Evolutionary conservation across 2,113 vertebrate species (phyloP).

Genomic region (Lichenostomus cassidix): DNA sequence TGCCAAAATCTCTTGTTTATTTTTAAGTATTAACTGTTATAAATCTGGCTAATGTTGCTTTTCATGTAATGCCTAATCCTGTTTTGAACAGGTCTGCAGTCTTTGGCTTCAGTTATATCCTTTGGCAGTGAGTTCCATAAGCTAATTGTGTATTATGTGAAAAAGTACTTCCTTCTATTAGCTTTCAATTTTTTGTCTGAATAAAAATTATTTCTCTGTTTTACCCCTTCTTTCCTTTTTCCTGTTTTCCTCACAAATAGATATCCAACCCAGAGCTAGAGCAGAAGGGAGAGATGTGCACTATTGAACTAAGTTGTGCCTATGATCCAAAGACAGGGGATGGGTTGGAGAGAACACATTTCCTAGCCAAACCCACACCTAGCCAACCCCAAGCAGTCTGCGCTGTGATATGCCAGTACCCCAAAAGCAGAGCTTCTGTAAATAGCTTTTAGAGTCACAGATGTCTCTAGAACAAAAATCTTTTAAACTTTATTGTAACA

Average conservation of each 20-base stretch:
- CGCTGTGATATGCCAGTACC: background rate
- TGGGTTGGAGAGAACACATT: background rate
- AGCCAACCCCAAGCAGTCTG: background rate
- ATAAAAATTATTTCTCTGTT: conserved; percentile 14
- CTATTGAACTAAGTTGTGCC: background rate
- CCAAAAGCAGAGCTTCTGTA: background rate
- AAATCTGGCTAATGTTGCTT: background rate
- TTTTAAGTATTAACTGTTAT: conserved; percentile 37
- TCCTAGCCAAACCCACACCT: background rate
- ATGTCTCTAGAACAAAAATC: background rate
- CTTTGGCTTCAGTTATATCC: conserved; percentile 17
- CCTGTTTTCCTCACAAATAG: background rate
- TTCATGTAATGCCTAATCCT: conserved; percentile 22
- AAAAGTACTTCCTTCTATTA: conserved; percentile 30
- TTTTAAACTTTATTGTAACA: background rate
- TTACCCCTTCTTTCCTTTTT: background rate
- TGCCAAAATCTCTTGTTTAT: conserved; percentile 15
- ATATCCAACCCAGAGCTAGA: background rate
- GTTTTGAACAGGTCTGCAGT: conserved; percentile 7
- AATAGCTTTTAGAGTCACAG: background rate
- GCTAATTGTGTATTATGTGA: conserved; percentile 2
- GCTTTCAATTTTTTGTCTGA: conserved; percentile 2
- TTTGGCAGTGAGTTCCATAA: conserved; percentile 7
- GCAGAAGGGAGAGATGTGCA: background rate
- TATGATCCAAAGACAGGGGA: background rate